Evolutionary conservation across 53 echinoderm and acorn worm genomes (phyloP).

Genomic region (Holothuria scabra): DNA sequence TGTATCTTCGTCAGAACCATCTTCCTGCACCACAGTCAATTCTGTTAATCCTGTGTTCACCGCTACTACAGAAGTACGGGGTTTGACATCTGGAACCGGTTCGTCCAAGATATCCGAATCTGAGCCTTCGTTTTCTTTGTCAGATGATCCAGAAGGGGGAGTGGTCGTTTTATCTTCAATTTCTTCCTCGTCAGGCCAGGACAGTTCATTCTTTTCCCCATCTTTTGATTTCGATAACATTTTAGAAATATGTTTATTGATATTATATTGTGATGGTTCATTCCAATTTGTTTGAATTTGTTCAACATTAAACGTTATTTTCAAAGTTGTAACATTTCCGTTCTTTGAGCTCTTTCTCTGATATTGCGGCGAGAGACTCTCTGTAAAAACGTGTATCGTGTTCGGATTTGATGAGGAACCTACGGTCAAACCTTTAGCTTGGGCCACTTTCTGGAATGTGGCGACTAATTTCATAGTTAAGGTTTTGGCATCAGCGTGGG

Average conservation of each 20-base stretch:
- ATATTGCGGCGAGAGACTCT: conserved; percentile 4
- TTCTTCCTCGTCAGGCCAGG: background rate
- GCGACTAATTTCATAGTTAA: conserved; percentile 30
- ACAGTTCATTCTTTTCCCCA: background rate
- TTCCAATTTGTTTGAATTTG: conserved; percentile 12
- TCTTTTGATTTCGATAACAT: background rate
- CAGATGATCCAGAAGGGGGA: conserved; percentile 14
- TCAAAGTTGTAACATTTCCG: conserved; percentile 39
- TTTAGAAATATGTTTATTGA: conserved; percentile 29
- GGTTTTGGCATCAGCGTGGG: conserved; percentile 36
- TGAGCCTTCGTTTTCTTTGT: conserved; percentile 49
- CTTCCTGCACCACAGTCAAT: conserved; percentile 19
- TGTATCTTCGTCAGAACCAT: conserved; percentile 35
- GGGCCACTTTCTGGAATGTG: conserved; percentile 37
- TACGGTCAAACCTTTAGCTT: conserved; percentile 1
- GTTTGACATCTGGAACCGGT: background rate
- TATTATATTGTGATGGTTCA: conserved; percentile 15
- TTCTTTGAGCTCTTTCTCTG: background rate
- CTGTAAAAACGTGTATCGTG: conserved; percentile 40
- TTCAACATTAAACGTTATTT: conserved; percentile 42
- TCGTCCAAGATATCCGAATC: conserved; percentile 34
- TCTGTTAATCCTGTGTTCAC: conserved; percentile 38
- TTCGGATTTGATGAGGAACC: background rate
- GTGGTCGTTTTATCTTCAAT: background rate
- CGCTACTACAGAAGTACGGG: conserved; percentile 22